Conservation (phyloP, 2,113 vertebrate genomes). For the Myotis lucifugus region DNA sequence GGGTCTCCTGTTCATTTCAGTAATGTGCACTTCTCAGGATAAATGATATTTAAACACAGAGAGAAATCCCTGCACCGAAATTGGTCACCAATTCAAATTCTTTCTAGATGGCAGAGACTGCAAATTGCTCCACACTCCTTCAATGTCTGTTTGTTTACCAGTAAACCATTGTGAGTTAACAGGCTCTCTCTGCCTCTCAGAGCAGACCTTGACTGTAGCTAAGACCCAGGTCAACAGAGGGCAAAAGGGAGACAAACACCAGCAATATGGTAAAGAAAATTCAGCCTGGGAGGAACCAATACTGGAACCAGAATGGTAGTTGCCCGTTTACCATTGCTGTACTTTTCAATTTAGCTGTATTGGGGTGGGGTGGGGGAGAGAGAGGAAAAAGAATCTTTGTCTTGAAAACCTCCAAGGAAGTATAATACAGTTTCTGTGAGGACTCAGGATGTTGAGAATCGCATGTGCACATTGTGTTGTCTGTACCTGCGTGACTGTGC, state of each 20-base stretch:
- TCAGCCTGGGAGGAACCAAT: not conserved
- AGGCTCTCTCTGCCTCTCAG: not conserved
- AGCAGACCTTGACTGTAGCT: not conserved
- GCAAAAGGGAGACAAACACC: not conserved
- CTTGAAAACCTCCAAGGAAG: not conserved
- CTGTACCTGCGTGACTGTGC: rapidly evolving
- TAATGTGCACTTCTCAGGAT: slow-evolving; percentile 58
- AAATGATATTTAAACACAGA: slow-evolving; percentile 65
- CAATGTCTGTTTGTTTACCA: not conserved
- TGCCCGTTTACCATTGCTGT: not conserved
- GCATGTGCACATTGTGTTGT: rapidly evolving
- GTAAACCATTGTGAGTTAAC: not conserved
- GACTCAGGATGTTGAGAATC: not conserved
- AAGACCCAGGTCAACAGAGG: not conserved
- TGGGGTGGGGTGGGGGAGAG: too few species aligned
- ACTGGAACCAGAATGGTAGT: not conserved
- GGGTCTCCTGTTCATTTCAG: slow-evolving; percentile 67
- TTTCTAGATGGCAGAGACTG: not conserved
- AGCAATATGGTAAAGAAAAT: not conserved
- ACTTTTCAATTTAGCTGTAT: not conserved
- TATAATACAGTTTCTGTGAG: not conserved
- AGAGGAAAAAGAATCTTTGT: not conserved
- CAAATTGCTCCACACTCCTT: not conserved
- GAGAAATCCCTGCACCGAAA: slow-evolving; percentile 42
- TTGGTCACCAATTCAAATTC: slow-evolving; percentile 50